A percentile compares a stretch with the other conserved stretches of the same genome.
These are phyloP conservation scores for Passer montanus DNA, from an alignment of 2,113 vertebrate species.

Conservation along the genomic window DNA sequence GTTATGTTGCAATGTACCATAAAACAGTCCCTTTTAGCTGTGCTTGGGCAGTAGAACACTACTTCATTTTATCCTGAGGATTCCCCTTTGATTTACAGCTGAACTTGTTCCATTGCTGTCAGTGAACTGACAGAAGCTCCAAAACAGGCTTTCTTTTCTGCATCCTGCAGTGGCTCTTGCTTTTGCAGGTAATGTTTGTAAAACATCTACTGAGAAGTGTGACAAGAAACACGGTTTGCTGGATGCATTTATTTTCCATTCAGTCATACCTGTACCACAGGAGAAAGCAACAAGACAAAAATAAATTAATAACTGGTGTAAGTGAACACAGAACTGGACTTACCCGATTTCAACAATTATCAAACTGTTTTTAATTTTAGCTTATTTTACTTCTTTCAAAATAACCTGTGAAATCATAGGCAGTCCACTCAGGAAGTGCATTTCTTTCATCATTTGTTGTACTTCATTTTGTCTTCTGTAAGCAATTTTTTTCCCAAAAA, in stretches of 20 bases:
- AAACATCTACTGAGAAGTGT: background rate
- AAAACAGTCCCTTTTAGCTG: background rate
- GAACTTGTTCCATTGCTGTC: background rate
- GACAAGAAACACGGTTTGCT: background rate
- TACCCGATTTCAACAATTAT: background rate
- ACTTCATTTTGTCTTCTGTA: background rate
- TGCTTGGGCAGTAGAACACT: background rate
- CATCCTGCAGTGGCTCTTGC: background rate
- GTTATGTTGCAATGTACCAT: background rate
- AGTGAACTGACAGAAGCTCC: background rate
- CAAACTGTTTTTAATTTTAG: background rate
- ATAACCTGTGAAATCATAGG: background rate
- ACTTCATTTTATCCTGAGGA: background rate
- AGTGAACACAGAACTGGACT: background rate
- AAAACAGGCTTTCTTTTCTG: background rate
- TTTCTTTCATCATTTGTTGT: background rate
- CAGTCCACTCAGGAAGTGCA: background rate
- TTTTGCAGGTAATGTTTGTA: background rate
- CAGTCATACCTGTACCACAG: background rate
- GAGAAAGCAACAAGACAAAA: background rate
- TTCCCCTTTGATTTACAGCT: slow-evolving; percentile 1
- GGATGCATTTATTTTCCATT: background rate
- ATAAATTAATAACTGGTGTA: background rate
- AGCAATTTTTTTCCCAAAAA: background rate
- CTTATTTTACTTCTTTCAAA: background rate